These are phyloP conservation scores for Bujurquina vittata DNA, from an alignment of 2,113 vertebrate genomes.

Conservation along the genomic window DNA sequence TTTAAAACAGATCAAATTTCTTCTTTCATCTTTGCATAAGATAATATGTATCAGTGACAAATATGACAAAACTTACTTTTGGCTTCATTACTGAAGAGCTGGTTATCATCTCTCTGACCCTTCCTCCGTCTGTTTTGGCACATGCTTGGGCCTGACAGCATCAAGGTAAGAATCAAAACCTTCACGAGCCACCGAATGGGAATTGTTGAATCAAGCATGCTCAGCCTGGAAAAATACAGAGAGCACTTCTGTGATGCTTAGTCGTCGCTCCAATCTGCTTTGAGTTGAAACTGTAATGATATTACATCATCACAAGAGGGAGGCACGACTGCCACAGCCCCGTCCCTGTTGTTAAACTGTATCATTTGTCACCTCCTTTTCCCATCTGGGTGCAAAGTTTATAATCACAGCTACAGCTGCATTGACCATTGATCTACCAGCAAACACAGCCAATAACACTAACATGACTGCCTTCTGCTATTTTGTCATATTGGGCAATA, in stretches of 20 bases:
- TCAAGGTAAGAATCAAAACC: conserved; percentile 73
- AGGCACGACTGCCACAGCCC: background rate
- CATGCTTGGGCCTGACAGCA: conserved; percentile 41
- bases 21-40: background rate
- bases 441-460: no score
- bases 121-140: conserved; percentile 81
- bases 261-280: background rate
- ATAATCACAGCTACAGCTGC: background rate
- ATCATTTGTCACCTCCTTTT: no score
- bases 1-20: background rate
- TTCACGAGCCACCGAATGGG: conserved; percentile 70
- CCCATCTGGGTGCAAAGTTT: background rate
- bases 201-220: conserved; percentile 25
- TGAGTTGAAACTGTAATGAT: background rate
- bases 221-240: background rate
- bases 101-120: conserved; percentile 73
- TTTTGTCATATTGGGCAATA: no score
- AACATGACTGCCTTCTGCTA: no score
- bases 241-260: background rate
- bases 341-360: no score
- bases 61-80: conserved; percentile 76
- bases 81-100: conserved; percentile 56
- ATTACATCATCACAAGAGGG: conserved; percentile 33
- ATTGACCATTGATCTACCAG: no score
- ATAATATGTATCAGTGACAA: no score